phyloP scores from a whole-genome alignment of 2,888 invertebrate genomes.

The Ormia ochracea region DNA sequence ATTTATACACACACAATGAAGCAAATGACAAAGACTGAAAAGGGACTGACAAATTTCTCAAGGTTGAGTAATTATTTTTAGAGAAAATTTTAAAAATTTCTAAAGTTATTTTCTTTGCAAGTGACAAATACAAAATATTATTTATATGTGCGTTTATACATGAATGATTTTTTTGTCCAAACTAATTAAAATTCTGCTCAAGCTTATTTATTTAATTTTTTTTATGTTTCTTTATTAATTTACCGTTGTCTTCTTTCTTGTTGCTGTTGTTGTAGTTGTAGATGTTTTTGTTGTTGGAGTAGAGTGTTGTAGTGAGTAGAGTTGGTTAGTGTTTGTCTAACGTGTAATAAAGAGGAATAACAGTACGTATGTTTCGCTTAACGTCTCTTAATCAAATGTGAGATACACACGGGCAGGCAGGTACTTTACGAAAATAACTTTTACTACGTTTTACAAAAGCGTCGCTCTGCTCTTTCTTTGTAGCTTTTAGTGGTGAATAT shows the following conservation, averaged over 20 bases:
- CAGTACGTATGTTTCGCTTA: conserved; percentile 51
- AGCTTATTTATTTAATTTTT: background rate
- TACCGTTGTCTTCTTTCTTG: too few relatives aligned
- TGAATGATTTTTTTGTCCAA: background rate
- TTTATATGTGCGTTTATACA: background rate
- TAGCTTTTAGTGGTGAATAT: conserved; percentile 23
- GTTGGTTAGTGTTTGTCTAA: conserved; percentile 36
- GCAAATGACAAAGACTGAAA: background rate
- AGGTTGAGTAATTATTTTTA: conserved; percentile 52
- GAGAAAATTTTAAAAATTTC: conserved; percentile 13
- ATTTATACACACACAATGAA: background rate
- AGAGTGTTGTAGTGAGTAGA: conserved; percentile 9
- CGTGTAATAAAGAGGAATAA: conserved; percentile 20
- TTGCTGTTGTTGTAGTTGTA: too few relatives aligned
- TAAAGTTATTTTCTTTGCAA: background rate
- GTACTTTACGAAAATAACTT: background rate
- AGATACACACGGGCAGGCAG: conserved; percentile 19
- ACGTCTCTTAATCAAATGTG: conserved; percentile 48
- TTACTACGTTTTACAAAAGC: background rate
- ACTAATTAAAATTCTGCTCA: conserved; percentile 33
- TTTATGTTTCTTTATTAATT: conserved; percentile 7
- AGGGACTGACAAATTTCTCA: conserved; percentile 47
- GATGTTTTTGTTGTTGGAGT: conserved; percentile 33
- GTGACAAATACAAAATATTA: too few relatives aligned
- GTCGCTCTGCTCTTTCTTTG: background rate